Base-by-base conservation (phyloP, 2,113 vertebrate genomes). In the Zosterops lateralis region DNA sequence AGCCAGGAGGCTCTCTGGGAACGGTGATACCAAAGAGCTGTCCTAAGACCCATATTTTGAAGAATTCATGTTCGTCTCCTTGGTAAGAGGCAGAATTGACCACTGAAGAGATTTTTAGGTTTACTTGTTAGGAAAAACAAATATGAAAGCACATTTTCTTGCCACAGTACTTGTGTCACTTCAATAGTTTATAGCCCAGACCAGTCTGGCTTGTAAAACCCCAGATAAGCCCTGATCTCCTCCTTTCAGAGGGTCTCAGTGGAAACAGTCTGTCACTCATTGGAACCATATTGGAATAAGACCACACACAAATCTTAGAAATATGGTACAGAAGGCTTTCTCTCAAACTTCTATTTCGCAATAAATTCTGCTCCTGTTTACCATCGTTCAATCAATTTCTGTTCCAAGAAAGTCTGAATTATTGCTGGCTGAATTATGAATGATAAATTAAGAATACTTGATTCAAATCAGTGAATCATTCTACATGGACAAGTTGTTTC, bases 401-500 rank as follows among this genome's bases (percentile, higher is more conserved):
- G 8, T 74, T 91, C 65, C 84, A 86, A 84, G 61, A 8, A 92
- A 89, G n/a, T 82, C 47, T 93, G 65, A 89, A 94, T 95, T 87
- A 91, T 40, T 93, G 24, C 57, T 89, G 87, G 32, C 28, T 92
- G 70, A 81, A 82, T 89, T 92, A 87, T 57, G 53, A 84, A 75
- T 61, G 31, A 75, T 74, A 95, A 89, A 92, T 96, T 92, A 91
- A 36, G 48, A 91, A 84, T 87, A 71, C 31, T 91, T 84, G 70
- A 89, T 93, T 75, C 81, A 91, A 91, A 92, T 78, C 66, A 89
- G 57, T 87, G 91, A 91, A 78, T 92, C 40, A 67, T 95, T 92
- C 80, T 92, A 64, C 61, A 84, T 36, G 56, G 91, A 84, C 53
- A 94, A 91, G 60, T 91, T 84, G 40, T 94, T 95, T 93, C 81